A percentile compares a stretch with the other conserved stretches of the same genome.
These are phyloP conservation scores for Tupiocoris notatus DNA, from an alignment of 2,888 invertebrate genomes.

Conservation along the genomic window DNA sequence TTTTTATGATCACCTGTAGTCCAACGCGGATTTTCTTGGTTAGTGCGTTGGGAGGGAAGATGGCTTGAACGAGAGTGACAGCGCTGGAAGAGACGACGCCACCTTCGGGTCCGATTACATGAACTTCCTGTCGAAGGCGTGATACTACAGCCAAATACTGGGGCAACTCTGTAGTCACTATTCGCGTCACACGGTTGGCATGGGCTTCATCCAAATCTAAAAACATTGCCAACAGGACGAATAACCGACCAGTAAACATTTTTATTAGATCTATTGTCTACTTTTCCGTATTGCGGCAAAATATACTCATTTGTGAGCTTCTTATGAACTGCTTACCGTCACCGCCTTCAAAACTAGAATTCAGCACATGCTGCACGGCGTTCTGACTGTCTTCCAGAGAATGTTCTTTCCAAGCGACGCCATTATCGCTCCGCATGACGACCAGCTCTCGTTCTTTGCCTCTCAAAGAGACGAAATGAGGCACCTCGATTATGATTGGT, in stretches of 20 bases:
- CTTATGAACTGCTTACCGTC: constrained; percentile 11
- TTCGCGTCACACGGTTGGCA: constrained; percentile 74
- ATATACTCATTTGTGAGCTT: too few relatives aligned
- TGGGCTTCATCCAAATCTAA: constrained; percentile 43
- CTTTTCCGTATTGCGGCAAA: too few relatives aligned
- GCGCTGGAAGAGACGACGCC: constrained; percentile 93
- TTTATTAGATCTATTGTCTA: neutral
- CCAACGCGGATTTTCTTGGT: constrained; percentile 99
- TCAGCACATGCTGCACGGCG: constrained; percentile 85
- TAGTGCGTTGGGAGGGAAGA: constrained; percentile 91
- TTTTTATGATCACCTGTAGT: constrained; percentile 66
- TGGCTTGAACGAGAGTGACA: constrained; percentile 82
- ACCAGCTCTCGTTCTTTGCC: constrained; percentile 95
- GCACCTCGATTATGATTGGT: constrained; percentile 91
- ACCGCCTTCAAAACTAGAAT: constrained; percentile 75
- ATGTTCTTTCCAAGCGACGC: constrained; percentile 98
- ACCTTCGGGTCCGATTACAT: constrained; percentile 95
- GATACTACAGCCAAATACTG: constrained; percentile 97
- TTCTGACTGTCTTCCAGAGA: constrained; percentile 80
- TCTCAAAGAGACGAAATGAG: constrained; percentile 92
- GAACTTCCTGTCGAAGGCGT: constrained; percentile 92
- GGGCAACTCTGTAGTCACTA: constrained; percentile 95
- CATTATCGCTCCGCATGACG: constrained; percentile 93
- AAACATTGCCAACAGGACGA: neutral
- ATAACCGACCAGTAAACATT: neutral